These are phyloP conservation scores for Papilio polyxenes DNA, from an alignment of 1,140 invertebrate genomes.

Conservation along the genomic window DNA sequence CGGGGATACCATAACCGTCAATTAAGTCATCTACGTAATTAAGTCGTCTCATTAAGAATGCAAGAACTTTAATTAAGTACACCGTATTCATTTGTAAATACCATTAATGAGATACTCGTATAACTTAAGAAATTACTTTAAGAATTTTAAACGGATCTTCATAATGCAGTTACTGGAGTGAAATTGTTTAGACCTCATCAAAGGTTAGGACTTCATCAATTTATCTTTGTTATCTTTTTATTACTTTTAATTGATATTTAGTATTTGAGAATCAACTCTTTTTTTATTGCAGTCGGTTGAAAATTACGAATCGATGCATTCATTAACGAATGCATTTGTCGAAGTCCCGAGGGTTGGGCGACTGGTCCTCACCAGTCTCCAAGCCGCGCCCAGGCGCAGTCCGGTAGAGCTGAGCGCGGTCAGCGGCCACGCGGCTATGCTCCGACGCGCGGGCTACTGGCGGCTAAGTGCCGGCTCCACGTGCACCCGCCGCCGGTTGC, in stretches of 20 bases:
- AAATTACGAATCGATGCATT: too few species aligned
- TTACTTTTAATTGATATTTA: too few species aligned
- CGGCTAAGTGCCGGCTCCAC: background rate
- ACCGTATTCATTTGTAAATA: background rate
- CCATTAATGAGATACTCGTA: too few species aligned
- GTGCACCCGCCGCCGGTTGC: conserved; percentile 27
- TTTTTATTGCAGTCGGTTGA: too few species aligned
- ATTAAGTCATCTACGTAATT: background rate
- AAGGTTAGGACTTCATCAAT: too few species aligned
- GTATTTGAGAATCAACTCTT: too few species aligned
- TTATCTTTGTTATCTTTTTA: too few species aligned
- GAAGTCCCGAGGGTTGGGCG: too few species aligned
- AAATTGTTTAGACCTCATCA: background rate
- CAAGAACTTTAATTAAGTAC: background rate
- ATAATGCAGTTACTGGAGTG: background rate
- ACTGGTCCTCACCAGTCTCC: background rate
- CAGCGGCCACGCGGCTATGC: conserved; percentile 45
- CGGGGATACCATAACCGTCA: background rate
- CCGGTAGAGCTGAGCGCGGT: conserved; percentile 40
- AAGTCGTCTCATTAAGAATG: background rate
- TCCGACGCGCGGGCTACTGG: background rate
- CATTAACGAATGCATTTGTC: too few species aligned
- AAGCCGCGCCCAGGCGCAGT: conserved; percentile 34
- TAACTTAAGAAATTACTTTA: background rate
- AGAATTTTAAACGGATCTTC: background rate